A percentile compares a stretch with the other conserved stretches of the same genome.
phyloP scores from a whole-genome alignment of 2,113 vertebrate species.

The Mirounga angustirostris region DNA sequence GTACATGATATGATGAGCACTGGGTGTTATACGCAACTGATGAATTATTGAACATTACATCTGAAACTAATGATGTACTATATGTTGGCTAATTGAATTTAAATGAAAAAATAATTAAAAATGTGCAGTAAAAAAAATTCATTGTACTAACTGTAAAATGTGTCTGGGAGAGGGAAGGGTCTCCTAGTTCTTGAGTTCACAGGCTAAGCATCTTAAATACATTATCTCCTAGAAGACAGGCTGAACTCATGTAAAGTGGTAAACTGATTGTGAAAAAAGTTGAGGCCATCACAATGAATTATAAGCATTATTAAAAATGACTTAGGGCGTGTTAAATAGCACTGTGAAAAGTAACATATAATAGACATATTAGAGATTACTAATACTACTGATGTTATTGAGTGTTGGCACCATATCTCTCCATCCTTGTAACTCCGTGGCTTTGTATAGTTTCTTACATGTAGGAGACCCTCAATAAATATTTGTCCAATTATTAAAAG shows the following conservation, averaged over 20 bases:
- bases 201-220: not conserved
- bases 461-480: not conserved
- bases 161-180: fast-evolving
- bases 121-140: not conserved
- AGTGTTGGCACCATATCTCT: not conserved
- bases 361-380: not conserved
- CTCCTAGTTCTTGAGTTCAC: not conserved
- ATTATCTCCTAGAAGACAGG: not conserved
- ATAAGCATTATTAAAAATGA: conserved; percentile 42
- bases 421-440: not conserved
- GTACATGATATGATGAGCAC: not conserved
- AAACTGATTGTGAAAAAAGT: not conserved
- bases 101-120: not conserved
- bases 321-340: not conserved
- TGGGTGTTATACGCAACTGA: not conserved
- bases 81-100: not conserved
- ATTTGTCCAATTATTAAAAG: not conserved
- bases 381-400: not conserved
- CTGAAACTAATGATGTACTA: not conserved
- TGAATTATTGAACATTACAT: not conserved
- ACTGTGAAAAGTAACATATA: not conserved
- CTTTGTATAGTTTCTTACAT: not conserved
- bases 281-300: not conserved
- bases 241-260: too few relatives aligned
- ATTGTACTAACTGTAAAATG: not conserved